Evolutionary conservation across 1,140 invertebrate species (phyloP).

Genomic region (Campoletis sonorensis): DNA sequence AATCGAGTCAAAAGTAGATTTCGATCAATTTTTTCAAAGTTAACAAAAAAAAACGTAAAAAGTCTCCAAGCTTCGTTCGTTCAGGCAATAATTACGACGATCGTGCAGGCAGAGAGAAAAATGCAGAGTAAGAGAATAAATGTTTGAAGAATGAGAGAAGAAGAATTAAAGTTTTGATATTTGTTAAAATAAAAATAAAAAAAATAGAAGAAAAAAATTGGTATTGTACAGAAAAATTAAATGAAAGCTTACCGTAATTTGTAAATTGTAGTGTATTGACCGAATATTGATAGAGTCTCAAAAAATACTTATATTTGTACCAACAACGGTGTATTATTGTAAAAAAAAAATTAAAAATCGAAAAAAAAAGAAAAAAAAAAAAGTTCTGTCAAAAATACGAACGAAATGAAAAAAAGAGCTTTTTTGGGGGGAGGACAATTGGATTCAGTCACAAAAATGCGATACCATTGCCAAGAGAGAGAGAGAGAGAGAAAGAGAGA

Average conservation of each 20-base stretch:
- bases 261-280: not conserved
- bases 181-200: no score
- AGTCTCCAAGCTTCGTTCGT: no score
- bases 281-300: not conserved
- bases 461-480: not conserved
- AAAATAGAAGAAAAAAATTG: not conserved
- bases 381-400: not conserved
- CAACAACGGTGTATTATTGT: not conserved
- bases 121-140: not conserved
- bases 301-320: not conserved
- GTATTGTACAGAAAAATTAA: not conserved
- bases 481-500: no score
- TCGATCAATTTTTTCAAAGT: no score
- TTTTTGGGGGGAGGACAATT: not conserved
- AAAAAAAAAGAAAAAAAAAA: no score
- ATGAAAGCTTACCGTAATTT: constrained; percentile 12
- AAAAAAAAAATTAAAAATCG: no score
- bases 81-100: no score
- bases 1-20: no score
- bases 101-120: not conserved
- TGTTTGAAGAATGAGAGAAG: not conserved
- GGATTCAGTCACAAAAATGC: not conserved
- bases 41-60: no score
- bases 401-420: not conserved
- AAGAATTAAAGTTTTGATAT: not conserved